Evolutionary conservation across 2,797 vertebrate species (phyloP).

Genomic region (Aplochiton taeniatus): DNA sequence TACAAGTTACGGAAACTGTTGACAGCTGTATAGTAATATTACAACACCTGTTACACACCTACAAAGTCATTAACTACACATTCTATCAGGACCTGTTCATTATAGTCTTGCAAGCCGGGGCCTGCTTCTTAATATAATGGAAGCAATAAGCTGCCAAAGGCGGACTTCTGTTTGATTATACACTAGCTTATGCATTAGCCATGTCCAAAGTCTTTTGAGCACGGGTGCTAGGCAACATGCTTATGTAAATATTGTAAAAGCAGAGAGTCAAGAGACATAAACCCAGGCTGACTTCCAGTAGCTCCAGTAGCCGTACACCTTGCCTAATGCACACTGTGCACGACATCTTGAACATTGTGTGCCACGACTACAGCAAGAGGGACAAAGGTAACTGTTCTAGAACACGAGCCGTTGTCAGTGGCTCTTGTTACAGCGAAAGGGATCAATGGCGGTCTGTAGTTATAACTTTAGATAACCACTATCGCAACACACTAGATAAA

Average conservation of each 20-base stretch:
- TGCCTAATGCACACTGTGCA: slow-evolving; percentile 40
- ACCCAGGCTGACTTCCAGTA: slow-evolving; percentile 43
- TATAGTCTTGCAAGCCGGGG: slow-evolving; percentile 32
- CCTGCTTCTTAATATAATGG: slow-evolving; percentile 41
- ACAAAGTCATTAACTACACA: background rate
- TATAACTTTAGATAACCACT: no score
- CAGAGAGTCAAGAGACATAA: slow-evolving; percentile 38
- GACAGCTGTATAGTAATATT: slow-evolving; percentile 12
- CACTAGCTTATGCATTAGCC: slow-evolving; percentile 49
- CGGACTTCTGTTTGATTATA: slow-evolving; percentile 54
- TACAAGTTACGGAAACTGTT: slow-evolving; percentile 17
- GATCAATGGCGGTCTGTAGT: no score
- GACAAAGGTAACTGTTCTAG: slow-evolving; percentile 16
- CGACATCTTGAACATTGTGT: background rate
- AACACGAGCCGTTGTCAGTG: background rate
- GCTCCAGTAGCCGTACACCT: slow-evolving; percentile 35
- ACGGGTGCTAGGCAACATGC: slow-evolving; percentile 60
- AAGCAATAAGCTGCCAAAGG: slow-evolving; percentile 34
- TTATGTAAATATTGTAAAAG: slow-evolving; percentile 77
- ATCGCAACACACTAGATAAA: no score
- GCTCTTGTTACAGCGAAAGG: slow-evolving; percentile 9
- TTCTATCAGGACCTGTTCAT: background rate
- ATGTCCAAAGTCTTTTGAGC: slow-evolving; percentile 60
- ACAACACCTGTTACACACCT: background rate
- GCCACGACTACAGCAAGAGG: slow-evolving; percentile 12